Evolutionary conservation across 2,888 invertebrate genomes (phyloP).

Genomic region (Odontocolon sp.): DNA sequence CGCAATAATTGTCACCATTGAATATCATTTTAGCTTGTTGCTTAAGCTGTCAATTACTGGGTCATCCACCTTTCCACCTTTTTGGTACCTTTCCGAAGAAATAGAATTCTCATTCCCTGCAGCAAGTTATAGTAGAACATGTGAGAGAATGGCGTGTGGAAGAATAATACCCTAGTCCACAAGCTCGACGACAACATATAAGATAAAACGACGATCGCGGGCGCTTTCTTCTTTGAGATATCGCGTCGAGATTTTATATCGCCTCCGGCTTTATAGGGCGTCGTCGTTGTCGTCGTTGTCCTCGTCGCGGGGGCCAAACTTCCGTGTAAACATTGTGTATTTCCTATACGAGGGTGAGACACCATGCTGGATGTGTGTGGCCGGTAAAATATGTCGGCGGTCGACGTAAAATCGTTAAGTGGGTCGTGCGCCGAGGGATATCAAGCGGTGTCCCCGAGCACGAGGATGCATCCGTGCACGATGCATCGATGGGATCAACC

Average conservation of each 20-base stretch:
- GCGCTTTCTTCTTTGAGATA: constrained; percentile 30
- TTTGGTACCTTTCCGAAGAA: background rate
- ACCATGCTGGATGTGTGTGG: constrained; percentile 44
- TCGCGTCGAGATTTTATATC: constrained; percentile 52
- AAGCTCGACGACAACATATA: constrained; percentile 12
- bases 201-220: constrained; percentile 11
- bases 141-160: constrained; percentile 48
- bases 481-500: constrained; percentile 10
- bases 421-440: constrained; percentile 64
- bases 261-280: constrained; percentile 32
- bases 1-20: too few species aligned
- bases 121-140: constrained; percentile 39
- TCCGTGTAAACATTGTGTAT: constrained; percentile 49
- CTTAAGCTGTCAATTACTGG: too few species aligned
- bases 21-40: too few species aligned
- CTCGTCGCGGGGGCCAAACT: constrained; percentile 6
- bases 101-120: constrained; percentile 2
- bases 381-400: constrained; percentile 53
- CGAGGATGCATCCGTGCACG: background rate
- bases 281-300: constrained; percentile 32
- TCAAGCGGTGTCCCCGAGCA: constrained; percentile 47
- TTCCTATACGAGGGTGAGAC: constrained; percentile 17
- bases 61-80: too few species aligned
- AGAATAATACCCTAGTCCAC: constrained; percentile 29
- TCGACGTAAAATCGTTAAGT: constrained; percentile 73